A percentile compares a stretch with the other conserved stretches of the same genome.
Conservation (phyloP, 2,113 vertebrate species). For the Apus apus region DNA sequence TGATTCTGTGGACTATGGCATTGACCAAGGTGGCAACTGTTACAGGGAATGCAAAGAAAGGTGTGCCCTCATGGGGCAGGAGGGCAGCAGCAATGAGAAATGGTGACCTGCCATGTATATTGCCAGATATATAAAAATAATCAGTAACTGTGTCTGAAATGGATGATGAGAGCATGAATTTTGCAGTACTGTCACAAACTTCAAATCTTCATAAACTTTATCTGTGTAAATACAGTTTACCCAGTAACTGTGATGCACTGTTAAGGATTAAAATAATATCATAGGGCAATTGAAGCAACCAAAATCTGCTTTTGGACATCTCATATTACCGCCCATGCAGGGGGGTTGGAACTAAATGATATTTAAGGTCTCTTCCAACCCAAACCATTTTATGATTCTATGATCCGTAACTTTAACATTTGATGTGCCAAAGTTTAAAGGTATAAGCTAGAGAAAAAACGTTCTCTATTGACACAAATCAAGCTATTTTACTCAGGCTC, state of each 20-base stretch:
- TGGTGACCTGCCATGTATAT: background rate
- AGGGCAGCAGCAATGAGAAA: background rate
- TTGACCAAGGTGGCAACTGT: background rate
- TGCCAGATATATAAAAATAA: background rate
- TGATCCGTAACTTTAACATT: background rate
- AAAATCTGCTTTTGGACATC: too few species aligned
- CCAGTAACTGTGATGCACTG: too few species aligned
- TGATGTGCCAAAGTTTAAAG: background rate
- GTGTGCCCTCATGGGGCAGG: background rate
- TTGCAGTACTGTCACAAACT: too few species aligned
- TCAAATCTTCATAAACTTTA: too few species aligned
- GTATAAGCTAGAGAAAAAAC: background rate
- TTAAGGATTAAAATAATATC: too few species aligned
- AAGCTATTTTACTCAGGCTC: conserved; percentile 29
- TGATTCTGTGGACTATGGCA: background rate
- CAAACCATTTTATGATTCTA: too few species aligned
- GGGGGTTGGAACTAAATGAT: too few species aligned
- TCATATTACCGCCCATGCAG: too few species aligned
- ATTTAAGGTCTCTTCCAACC: too few species aligned
- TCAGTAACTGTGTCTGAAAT: background rate
- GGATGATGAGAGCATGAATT: background rate
- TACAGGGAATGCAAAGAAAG: background rate
- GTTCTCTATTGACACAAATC: background rate
- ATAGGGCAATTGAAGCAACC: too few species aligned
- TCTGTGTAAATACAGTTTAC: too few species aligned